A percentile compares a stretch with the other conserved stretches of the same genome.
Conservation (phyloP, 2,888 invertebrate genomes). For the Oligia latruncula region DNA sequence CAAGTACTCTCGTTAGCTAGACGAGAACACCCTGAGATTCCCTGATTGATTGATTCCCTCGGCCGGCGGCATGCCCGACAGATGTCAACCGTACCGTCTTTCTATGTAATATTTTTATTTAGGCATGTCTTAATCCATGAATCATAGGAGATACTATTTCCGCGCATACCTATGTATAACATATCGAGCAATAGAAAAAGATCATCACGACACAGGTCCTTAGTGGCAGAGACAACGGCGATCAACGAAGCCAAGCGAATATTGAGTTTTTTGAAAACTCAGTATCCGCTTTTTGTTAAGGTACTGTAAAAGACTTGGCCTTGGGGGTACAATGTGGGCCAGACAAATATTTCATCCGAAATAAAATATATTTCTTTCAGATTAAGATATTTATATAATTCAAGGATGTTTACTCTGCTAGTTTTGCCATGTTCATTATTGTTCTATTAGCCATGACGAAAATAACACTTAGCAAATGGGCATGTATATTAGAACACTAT, state of each 20-base stretch:
- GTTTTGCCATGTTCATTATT: background rate
- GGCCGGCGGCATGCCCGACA: too few relatives aligned
- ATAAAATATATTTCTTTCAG: conserved; percentile 2
- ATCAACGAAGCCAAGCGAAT: background rate
- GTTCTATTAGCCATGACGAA: background rate
- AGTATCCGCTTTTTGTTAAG: background rate
- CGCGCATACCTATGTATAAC: too few relatives aligned
- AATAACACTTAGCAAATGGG: background rate
- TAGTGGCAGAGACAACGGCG: background rate
- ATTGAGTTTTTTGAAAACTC: background rate
- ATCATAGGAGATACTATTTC: background rate
- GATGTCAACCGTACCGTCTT: too few relatives aligned
- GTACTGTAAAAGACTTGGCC: background rate
- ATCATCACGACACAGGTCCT: background rate
- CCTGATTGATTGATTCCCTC: too few relatives aligned
- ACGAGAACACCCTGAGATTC: too few relatives aligned
- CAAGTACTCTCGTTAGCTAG: too few relatives aligned
- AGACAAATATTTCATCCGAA: too few relatives aligned
- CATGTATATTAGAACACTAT: background rate
- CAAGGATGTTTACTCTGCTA: background rate
- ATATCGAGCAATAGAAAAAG: background rate
- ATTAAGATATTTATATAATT: conserved; percentile 14
- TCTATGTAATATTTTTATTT: background rate
- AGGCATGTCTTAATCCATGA: background rate
- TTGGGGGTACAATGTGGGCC: too few relatives aligned